A percentile compares a stretch with the other conserved stretches of the same genome.
phyloP scores from a whole-genome alignment of 2,797 vertebrate genomes.

The Rhyacichthys aspro region DNA sequence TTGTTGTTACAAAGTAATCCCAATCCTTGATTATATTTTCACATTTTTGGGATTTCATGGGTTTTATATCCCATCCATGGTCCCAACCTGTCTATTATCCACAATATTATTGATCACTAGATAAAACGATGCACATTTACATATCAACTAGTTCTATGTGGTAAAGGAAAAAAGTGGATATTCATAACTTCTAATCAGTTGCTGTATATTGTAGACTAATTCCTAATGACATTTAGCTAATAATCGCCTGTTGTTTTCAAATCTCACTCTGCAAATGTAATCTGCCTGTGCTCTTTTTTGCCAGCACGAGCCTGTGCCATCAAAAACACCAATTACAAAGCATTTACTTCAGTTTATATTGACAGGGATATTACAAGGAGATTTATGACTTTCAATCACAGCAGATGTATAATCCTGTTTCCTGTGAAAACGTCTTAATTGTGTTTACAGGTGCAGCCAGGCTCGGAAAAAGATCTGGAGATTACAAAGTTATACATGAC shows the following conservation, averaged over 20 bases:
- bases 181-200: constrained; percentile 33
- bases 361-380: constrained; percentile 51
- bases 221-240: constrained; percentile 55
- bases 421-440: constrained; percentile 56
- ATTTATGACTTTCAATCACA: constrained; percentile 65
- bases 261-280: constrained; percentile 48
- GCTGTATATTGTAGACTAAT: constrained; percentile 25
- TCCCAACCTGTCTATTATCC: no score
- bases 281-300: constrained; percentile 53
- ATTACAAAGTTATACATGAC: constrained; percentile 45
- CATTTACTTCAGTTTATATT: constrained; percentile 48
- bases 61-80: no score
- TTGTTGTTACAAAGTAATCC: no score
- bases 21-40: no score
- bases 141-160: no score
- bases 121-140: no score
- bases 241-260: constrained; percentile 56
- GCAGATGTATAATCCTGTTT: constrained; percentile 56
- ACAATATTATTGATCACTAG: no score
- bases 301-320: constrained; percentile 31
- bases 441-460: constrained; percentile 56
- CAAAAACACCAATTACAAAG: constrained; percentile 52
- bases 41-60: no score
- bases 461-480: constrained; percentile 40
- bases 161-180: constrained; percentile 4